A percentile compares a stretch with the other conserved stretches of the same genome.
phyloP scores from a whole-genome alignment of 2,797 vertebrate genomes.

The Clarias laeviceps region DNA sequence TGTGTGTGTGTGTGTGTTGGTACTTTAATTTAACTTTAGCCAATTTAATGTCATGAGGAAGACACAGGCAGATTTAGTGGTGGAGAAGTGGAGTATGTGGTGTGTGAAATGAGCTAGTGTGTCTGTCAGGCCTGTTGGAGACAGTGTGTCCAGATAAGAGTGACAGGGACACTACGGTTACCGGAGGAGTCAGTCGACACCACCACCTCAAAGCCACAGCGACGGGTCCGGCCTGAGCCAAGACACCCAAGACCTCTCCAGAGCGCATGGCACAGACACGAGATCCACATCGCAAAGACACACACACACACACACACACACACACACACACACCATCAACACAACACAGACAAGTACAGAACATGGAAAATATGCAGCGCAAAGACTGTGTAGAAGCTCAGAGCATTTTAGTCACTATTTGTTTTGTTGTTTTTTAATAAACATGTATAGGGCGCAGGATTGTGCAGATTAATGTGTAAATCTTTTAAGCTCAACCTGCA shows the following conservation, averaged over 20 bases:
- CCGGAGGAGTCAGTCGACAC: constrained; percentile 79
- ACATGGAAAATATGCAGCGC: too few relatives aligned
- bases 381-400: too few relatives aligned
- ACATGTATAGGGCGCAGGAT: too few relatives aligned
- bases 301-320: background rate
- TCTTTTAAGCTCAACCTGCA: too few relatives aligned
- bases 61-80: constrained; percentile 7
- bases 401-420: too few relatives aligned
- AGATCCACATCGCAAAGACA: background rate
- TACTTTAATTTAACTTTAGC: too few relatives aligned
- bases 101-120: constrained; percentile 61
- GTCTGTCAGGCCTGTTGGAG: constrained; percentile 61
- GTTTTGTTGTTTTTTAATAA: too few relatives aligned
- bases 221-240: constrained; percentile 21
- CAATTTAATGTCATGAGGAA: constrained; percentile 9
- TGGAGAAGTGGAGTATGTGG: background rate
- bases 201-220: constrained; percentile 49
- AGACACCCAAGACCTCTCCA: constrained; percentile 15
- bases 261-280: background rate
- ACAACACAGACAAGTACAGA: background rate
- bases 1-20: background rate
- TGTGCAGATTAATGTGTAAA: too few relatives aligned
- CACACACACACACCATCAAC: background rate
- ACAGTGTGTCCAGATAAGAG: constrained; percentile 68
- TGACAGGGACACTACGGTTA: constrained; percentile 69